Evolutionary conservation across 1,140 invertebrate genomes (phyloP).

Genomic region (Eriosoma lanigerum): DNA sequence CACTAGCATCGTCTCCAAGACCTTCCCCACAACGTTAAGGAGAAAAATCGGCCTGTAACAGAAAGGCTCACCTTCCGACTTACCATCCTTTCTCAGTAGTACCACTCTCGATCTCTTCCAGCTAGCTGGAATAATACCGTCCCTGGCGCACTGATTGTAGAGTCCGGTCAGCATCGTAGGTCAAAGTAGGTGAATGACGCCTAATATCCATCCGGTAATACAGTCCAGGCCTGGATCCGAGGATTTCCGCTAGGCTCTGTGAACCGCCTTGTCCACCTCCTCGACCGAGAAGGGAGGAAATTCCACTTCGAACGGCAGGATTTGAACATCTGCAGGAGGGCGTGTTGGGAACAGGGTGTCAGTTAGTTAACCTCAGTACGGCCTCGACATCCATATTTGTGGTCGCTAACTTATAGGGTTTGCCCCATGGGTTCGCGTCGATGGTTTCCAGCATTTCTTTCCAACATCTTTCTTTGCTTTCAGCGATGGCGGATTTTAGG

Average conservation of each 20-base stretch:
- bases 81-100: neutral
- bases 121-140: neutral
- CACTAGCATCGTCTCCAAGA: neutral
- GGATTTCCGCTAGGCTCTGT: neutral
- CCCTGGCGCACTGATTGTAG: neutral
- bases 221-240: neutral
- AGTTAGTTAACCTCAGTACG: neutral
- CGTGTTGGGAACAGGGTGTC: neutral
- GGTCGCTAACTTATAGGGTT: neutral
- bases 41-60: neutral
- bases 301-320: neutral
- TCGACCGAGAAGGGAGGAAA: neutral
- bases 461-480: constrained; percentile 24
- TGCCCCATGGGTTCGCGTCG: neutral
- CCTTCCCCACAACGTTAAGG: neutral
- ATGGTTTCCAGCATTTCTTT: neutral
- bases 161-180: neutral
- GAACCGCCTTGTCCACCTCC: neutral
- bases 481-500: neutral
- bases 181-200: neutral
- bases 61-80: neutral
- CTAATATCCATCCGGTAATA: neutral
- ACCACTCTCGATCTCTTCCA: neutral
- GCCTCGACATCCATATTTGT: neutral
- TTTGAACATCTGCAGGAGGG: neutral